phyloP scores from a whole-genome alignment of 2,113 vertebrate genomes.

The Nicator chloris region DNA sequence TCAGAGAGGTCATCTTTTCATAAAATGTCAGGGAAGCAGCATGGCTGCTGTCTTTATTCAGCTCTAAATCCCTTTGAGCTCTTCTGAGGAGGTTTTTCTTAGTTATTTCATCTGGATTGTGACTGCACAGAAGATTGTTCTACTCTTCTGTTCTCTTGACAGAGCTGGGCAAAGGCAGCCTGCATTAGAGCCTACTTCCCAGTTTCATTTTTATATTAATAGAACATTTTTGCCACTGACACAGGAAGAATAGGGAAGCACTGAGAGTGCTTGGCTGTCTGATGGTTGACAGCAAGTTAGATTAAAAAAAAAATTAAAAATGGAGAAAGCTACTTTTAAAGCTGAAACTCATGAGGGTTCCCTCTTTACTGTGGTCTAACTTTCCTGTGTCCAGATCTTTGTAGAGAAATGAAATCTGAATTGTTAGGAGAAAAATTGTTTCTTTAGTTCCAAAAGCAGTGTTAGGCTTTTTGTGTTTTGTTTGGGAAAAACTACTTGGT shows the following conservation, averaged over 20 bases:
- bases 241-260: background rate
- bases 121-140: background rate
- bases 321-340: background rate
- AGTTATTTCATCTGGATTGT: conserved; percentile 5
- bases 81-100: background rate
- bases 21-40: conserved; percentile 3
- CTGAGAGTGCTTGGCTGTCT: background rate
- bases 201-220: background rate
- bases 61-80: background rate
- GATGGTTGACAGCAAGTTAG: background rate
- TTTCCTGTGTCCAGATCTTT: background rate
- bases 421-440: background rate
- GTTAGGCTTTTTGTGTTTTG: background rate
- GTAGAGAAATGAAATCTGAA: background rate
- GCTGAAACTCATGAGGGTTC: background rate
- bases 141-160: background rate
- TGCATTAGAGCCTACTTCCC: background rate
- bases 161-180: background rate
- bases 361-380: background rate
- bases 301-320: background rate
- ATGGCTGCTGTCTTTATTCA: conserved; percentile 20
- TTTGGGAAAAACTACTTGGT: background rate
- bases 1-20: background rate
- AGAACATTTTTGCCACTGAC: background rate
- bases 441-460: background rate